Base-by-base conservation (phyloP, 1,140 invertebrate genomes). In the Neodiprion lecontei region DNA sequence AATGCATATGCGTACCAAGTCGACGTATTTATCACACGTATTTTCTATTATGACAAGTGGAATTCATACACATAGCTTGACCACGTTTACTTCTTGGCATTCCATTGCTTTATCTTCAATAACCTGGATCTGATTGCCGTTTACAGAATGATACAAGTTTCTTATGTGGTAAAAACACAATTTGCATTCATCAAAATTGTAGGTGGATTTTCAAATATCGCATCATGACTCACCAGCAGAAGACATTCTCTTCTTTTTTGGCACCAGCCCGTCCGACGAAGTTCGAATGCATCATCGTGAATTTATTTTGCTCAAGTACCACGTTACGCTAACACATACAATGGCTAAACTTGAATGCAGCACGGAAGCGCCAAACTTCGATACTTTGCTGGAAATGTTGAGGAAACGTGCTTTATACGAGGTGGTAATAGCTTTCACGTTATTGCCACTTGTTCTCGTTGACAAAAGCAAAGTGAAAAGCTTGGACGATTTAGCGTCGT, bases 141-240 rank as follows among this genome's bases (percentile, higher is more conserved):
- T 21, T 0, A 21, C 17, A 21, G 17, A 21, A 21, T 21, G 17
- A 21, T 21, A 21, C 17, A 1, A 0, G 17, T 21, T 21, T 21
- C 17, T 21, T 21, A 21, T 21, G 17, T 21, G 17, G 17, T 21
- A 21, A 21, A 21, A 21, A 21, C 17, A 21, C 17, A 21, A 21
- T 21, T 21, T 21, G 17, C 17, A 21, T 21, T 21, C 17, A 21
- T 21, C 17, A 21, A 21, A 21, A 21, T 21, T 17, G 48, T 78
- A 90, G 89, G 87, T 92, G 48, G 91, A 92, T 76, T 91, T 90
- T 73, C 91, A 92, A 85, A 48, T 89, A 61, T 77, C 79, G 47
- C 17, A 82, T 10, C 89, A 88, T 68, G 78, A 80, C 9, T 89
- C 89, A 50, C 90, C 90, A 9, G 89, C 85, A 4, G 71, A 90